Evolutionary conservation across 2,113 vertebrate genomes (phyloP), one percentile per base, ranked within the genome.

Genomic region (Apus apus): DNA sequence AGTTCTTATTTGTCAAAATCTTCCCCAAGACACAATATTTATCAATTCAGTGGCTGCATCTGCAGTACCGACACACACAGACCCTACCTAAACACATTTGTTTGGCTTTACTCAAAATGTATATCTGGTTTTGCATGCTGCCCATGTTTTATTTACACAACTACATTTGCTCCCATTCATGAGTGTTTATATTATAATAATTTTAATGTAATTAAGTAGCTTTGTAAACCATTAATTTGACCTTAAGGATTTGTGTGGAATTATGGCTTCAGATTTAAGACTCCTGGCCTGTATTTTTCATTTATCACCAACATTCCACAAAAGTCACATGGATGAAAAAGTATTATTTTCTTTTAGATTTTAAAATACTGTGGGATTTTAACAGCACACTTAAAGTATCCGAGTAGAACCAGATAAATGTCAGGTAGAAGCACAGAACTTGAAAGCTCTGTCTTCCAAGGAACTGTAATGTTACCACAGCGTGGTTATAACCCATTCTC

Each of bases 181-280:
- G 9, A 71, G 9, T 54, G 67, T 80, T 97, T 80, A 56, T 21
- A 22, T 62, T 62, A 26, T 15, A 74, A 60, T 70, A 0, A 51
- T 76, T 72, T 74, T 58, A 67, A 53, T 56, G 60, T n/a, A 48
- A 20, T 74, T 86, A 81, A 93, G 68, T 30, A 71, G 51, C 75
- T 86, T 77, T 88, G 32, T 88, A 83, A 95, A 66, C 40, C 29
- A 56, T 61, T 78, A 36, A 32, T 85, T 92, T 92, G 72, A 91
- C 84, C 70, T 46, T 65, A 50, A 87, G 50, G 29, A 85, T 85
- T 78, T 45, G 8, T 50, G 40, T 70, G 62, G 74, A 50, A 50
- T 60, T 82, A 85, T 5, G 21, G 54, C 62, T 79, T 40, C 58
- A 68, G 54, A 72, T 85, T 40, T 72, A 43, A 50, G 66, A 29